Percentiles rank a stretch among this genome's conserved stretches.
These are phyloP conservation scores for Sciurus niger DNA, from an alignment of 2,113 vertebrate species.

Conservation along the genomic window DNA sequence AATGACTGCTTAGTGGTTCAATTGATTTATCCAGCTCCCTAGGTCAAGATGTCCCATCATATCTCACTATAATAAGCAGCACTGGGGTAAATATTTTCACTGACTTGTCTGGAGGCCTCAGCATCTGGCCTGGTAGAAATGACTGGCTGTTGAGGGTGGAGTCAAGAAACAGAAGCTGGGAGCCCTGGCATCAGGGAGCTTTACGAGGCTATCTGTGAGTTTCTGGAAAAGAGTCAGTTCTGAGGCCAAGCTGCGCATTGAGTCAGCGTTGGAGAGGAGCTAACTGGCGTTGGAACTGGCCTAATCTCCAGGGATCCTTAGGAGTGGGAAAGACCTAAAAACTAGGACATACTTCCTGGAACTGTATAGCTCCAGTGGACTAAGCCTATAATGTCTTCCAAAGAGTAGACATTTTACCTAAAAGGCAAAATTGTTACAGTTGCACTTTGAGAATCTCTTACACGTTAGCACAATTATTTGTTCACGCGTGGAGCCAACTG, in stretches of 20 bases:
- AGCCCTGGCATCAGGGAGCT: not conserved
- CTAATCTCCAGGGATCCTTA: not conserved
- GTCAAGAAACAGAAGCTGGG: not conserved
- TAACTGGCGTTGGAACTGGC: not conserved
- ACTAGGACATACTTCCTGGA: conserved; percentile 4
- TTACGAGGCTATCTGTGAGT: not conserved
- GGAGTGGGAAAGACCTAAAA: not conserved
- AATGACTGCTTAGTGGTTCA: not conserved
- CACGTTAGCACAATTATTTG: not conserved
- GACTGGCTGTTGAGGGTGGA: not conserved
- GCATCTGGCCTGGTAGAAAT: not conserved
- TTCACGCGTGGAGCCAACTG: not conserved
- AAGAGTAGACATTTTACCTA: not conserved
- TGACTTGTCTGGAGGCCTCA: not conserved
- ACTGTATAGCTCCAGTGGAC: not conserved
- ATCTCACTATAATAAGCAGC: not conserved
- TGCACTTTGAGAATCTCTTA: not conserved
- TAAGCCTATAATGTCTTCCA: not conserved
- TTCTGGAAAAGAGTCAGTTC: not conserved
- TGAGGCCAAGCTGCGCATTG: not conserved
- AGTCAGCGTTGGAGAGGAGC: not conserved
- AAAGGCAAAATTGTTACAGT: not conserved
- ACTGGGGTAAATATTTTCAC: not conserved
- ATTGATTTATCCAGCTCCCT: not conserved
- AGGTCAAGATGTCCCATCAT: not conserved